Evolutionary conservation across 1,140 invertebrate species (phyloP), one percentile per base, ranked within the genome.

Genomic region (Gryon sp.): DNA sequence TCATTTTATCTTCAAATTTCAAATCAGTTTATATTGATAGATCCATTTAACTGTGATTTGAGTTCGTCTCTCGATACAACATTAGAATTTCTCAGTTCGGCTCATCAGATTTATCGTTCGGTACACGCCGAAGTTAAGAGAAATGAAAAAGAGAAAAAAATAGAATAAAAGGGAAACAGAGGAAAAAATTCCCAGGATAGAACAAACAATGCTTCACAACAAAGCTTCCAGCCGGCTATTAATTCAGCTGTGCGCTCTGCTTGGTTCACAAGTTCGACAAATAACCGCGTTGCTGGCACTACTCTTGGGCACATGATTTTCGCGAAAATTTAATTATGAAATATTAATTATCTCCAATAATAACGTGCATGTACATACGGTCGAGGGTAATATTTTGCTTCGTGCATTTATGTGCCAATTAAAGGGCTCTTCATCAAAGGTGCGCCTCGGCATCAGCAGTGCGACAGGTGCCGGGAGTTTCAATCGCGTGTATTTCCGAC

Each of bases 161-260:
- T n/a, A n/a, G n/a, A n/a, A n/a, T n/a, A n/a, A n/a, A n/a, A n/a
- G n/a, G n/a, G n/a, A n/a, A n/a, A n/a, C n/a, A n/a, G n/a, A 22
- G 48, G n/a, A 48, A 46, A 68, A 68, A 60, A 38, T 11, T 2
- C 16, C n/a, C 52, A 4, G 30, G 38, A 40, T 24, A 38, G 19
- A 46, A 68, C 59, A 66, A 66, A 66, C 62, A 66, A 66, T 53
- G 48, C 38, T 45, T 14, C 62, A 34, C 48, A 50, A 78, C 65
- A 77, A 78, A 80, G 70, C 59, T 72, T 66, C 40, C 38, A 57
- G 40, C 52, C 45, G 53, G 53, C 63, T 76, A 79, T 79, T 79
- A 76, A 79, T 79, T 79, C 65, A 63, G 55, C 60, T 65, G 60
- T 65, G 55, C 65, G 55, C 45, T 18, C 22, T n/a, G 36, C 8